Evolutionary conservation across 2,888 invertebrate genomes (phyloP).

Genomic region (Cristatella mucedo): DNA sequence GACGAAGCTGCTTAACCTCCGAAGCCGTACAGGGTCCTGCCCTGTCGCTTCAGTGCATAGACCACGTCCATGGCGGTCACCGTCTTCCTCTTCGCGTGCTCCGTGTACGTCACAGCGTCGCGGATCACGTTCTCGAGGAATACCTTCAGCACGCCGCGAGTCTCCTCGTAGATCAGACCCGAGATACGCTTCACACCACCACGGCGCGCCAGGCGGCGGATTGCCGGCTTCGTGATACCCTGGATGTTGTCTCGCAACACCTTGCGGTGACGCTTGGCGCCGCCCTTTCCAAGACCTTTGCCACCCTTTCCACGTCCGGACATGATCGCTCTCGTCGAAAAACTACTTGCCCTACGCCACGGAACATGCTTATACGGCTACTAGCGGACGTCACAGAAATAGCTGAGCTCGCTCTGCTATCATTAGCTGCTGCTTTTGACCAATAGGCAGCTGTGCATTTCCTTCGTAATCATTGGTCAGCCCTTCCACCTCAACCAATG

Average conservation of each 20-base stretch:
- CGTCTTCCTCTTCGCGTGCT: conserved; percentile 70
- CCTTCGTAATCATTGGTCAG: no score
- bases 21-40: conserved; percentile 63
- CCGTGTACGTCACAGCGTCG: conserved; percentile 65
- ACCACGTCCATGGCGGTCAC: conserved; percentile 73
- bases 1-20: no score
- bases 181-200: conserved; percentile 45
- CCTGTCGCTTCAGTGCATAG: conserved; percentile 63
- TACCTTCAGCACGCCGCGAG: conserved; percentile 56
- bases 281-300: conserved; percentile 45
- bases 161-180: conserved; percentile 60
- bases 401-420: no score
- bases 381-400: no score
- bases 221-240: conserved; percentile 16
- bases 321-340: no score
- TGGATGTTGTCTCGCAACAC: conserved; percentile 15
- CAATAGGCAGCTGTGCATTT: no score
- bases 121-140: conserved; percentile 65
- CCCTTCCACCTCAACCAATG: no score
- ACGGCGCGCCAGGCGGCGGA: conserved; percentile 14
- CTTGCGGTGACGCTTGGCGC: conserved; percentile 15
- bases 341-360: no score
- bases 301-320: conserved; percentile 64
- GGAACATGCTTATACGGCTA: no score
- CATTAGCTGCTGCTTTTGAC: no score